phyloP scores from a whole-genome alignment of 2,888 invertebrate genomes.

The Orthosia cruda region DNA sequence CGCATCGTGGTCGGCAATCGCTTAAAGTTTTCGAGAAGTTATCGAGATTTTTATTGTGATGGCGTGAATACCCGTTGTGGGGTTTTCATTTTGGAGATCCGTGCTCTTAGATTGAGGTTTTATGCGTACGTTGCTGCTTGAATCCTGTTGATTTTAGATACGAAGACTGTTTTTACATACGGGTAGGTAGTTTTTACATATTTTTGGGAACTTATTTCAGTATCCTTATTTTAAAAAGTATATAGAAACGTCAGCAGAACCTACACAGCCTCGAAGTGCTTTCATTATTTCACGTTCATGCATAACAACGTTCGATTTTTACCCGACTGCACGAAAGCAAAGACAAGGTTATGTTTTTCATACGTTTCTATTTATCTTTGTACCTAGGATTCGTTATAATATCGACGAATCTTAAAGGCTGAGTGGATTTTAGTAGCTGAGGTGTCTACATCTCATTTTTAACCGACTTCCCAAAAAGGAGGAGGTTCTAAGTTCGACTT shows the following conservation, averaged over 20 bases:
- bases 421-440: too few species aligned
- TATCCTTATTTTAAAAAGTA: background rate
- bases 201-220: background rate
- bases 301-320: too few species aligned
- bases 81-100: conserved; percentile 20
- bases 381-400: too few species aligned
- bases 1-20: conserved; percentile 36
- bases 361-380: too few species aligned
- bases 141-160: background rate
- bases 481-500: too few species aligned
- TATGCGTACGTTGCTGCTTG: background rate
- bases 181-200: background rate
- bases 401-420: too few species aligned
- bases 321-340: too few species aligned
- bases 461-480: too few species aligned
- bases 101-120: conserved; percentile 11
- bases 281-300: background rate
- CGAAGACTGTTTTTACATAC: background rate
- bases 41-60: conserved; percentile 42
- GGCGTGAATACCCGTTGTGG: conserved; percentile 1
- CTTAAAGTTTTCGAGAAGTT: conserved; percentile 46
- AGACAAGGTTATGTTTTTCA: too few species aligned
- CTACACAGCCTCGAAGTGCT: too few species aligned
- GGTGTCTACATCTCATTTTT: too few species aligned
- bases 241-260: too few species aligned